Conservation (phyloP, 2,888 invertebrate species). For the Tigriopus californicus region DNA sequence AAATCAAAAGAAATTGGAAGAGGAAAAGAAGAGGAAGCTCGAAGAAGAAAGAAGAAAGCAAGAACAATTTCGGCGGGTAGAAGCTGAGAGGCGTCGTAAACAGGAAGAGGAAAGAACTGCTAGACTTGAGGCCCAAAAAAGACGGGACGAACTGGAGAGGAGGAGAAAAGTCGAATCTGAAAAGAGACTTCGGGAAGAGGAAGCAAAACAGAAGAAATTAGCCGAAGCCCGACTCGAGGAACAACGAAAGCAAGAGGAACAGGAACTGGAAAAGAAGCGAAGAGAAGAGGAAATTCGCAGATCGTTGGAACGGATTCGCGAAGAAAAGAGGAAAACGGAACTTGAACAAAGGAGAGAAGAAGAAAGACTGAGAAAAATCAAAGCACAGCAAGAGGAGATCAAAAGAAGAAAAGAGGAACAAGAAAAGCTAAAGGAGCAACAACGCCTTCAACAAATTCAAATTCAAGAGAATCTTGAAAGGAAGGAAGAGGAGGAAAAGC, state of each 20-base stretch:
- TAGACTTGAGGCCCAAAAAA: not conserved
- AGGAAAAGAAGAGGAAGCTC: not conserved
- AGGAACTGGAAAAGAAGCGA: not conserved
- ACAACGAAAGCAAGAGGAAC: not conserved
- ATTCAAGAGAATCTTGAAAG: slow-evolving; percentile 1
- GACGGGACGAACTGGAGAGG: slow-evolving; percentile 1
- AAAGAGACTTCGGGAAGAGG: not conserved
- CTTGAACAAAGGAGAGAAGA: not conserved
- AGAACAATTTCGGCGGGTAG: not conserved
- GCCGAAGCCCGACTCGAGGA: not conserved
- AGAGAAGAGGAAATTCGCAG: not conserved
- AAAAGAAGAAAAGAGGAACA: not conserved
- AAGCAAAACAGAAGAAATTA: not conserved
- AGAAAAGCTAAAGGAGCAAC: not conserved
- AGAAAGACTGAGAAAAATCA: not conserved
- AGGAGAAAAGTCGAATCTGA: not conserved
- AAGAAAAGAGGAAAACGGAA: not conserved
- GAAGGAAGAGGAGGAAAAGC: not conserved
- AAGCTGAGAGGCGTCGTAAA: not conserved
- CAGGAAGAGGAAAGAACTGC: not conserved
- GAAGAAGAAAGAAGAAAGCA: not conserved
- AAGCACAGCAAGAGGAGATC: not conserved
- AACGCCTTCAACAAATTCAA: not conserved
- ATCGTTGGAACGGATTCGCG: not conserved
- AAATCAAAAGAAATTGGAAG: not conserved